These are phyloP conservation scores for Hemibagrus wyckioides DNA, from an alignment of 2,113 vertebrate species.

Conservation along the genomic window DNA sequence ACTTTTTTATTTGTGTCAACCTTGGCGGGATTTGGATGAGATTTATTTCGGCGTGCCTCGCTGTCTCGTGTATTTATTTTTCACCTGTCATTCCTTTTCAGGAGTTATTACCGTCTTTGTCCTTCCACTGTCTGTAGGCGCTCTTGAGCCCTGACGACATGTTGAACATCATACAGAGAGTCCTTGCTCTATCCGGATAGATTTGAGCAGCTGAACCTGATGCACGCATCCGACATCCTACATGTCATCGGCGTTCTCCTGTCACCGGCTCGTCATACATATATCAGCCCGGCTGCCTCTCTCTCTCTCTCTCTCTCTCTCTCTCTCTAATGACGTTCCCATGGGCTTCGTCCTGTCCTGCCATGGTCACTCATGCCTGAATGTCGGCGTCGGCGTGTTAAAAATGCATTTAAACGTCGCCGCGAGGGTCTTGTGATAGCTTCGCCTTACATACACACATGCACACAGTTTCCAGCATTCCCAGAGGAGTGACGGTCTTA, in stretches of 20 bases:
- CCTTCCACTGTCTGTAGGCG: slow-evolving; percentile 12
- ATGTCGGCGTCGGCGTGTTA: slow-evolving; percentile 53
- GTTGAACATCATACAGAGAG: background rate
- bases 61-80: slow-evolving; percentile 45
- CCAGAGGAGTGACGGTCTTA: slow-evolving; percentile 50
- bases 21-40: slow-evolving; percentile 35
- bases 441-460: background rate
- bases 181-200: slow-evolving; percentile 33
- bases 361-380: slow-evolving; percentile 49
- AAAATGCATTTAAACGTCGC: slow-evolving; percentile 48
- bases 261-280: slow-evolving; percentile 13
- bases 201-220: slow-evolving; percentile 21
- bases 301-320: no score
- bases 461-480: slow-evolving; percentile 47
- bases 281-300: no score
- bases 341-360: background rate
- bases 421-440: background rate
- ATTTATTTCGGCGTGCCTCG: slow-evolving; percentile 44
- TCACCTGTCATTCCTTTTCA: slow-evolving; percentile 56
- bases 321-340: background rate
- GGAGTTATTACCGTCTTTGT: slow-evolving; percentile 46
- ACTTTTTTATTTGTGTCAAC: slow-evolving; percentile 52
- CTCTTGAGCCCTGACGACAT: slow-evolving; percentile 9
- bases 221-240: slow-evolving; percentile 2
- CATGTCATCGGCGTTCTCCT: slow-evolving; percentile 11